Base-by-base conservation (phyloP, 2,888 invertebrate genomes). In the Drosophila lacicola region DNA sequence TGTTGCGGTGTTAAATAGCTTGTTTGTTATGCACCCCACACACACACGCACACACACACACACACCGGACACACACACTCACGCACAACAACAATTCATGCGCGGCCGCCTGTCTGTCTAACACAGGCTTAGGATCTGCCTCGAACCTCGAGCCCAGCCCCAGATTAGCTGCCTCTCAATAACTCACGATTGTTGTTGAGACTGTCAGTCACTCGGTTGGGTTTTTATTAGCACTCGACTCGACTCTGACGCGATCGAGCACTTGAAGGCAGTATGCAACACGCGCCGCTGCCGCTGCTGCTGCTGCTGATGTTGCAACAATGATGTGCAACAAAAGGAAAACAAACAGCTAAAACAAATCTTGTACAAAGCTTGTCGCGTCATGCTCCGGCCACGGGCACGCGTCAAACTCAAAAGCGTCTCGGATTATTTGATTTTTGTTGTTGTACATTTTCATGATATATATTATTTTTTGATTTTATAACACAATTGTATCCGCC, bases 151-250 rank as follows among this genome's bases (percentile, higher is more conserved):
- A 19, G 54, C 60, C 29, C 55, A 53, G 51, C 39, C 55, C 66
- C 70, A 78, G 83, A 83, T 83, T 83, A 88, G 89, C 89, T 60
- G 71, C 56, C 71, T 74, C 74, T 74, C 74, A 87, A 84, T 88
- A 88, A 88, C 87, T 84, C 89, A 88, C 87, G 84, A 88, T 74
- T 85, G 74, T 71, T 80, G 82, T 85, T 85, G 77, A 88, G 88
- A 85, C 78, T 83, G 88, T 83, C 82, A 88, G 82, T 88, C 88
- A 88, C 75, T 86, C 85, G 66, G 82, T 74, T 74, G 64, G 58
- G 45, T 85, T 75, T 78, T 85, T 85, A 88, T 88, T 89, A 82
- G 89, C 86, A 85, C 88, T 88, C 80, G 82, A 87, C 57, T 64
- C 37, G 63, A 51, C 60, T 67, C 46, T 57, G 61, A 56, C 62